A percentile compares a stretch with the other conserved stretches of the same genome.
Conservation (phyloP, 2,797 vertebrate genomes). For the Tragopan temminckii region DNA sequence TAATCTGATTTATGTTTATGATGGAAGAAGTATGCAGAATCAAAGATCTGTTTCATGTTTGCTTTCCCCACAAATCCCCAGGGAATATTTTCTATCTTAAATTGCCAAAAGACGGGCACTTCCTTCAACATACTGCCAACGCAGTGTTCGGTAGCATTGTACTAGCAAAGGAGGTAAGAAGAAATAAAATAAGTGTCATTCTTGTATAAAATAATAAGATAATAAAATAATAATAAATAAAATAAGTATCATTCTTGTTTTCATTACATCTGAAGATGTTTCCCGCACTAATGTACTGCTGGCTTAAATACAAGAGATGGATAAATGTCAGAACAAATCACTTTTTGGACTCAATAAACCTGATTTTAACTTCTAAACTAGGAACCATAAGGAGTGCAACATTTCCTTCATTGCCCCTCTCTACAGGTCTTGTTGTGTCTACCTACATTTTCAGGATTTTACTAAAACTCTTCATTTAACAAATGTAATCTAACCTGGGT, state of each 20-base stretch:
- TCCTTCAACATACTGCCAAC: not conserved
- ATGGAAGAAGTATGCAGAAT: not conserved
- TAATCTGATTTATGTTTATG: not conserved
- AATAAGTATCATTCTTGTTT: not conserved
- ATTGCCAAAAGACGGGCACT: not conserved
- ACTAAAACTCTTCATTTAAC: not conserved
- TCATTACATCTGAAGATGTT: not conserved
- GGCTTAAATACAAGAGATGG: not conserved
- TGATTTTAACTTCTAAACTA: not conserved
- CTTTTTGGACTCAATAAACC: not conserved
- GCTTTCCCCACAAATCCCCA: not conserved
- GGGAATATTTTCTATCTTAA: not conserved
- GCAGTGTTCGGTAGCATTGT: not conserved
- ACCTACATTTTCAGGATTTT: not conserved
- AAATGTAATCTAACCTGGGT: not conserved
- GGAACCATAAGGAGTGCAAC: not conserved
- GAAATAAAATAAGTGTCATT: not conserved
- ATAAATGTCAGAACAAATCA: not conserved
- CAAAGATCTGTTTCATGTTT: not conserved
- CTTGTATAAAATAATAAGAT: no score
- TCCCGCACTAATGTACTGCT: not conserved
- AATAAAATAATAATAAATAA: no score
- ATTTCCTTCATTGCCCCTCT: not conserved
- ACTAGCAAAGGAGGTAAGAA: not conserved
- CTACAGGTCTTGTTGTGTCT: not conserved